Base-by-base conservation (phyloP, 2,797 vertebrate species). In the Pipistrellus pipistrellus region DNA sequence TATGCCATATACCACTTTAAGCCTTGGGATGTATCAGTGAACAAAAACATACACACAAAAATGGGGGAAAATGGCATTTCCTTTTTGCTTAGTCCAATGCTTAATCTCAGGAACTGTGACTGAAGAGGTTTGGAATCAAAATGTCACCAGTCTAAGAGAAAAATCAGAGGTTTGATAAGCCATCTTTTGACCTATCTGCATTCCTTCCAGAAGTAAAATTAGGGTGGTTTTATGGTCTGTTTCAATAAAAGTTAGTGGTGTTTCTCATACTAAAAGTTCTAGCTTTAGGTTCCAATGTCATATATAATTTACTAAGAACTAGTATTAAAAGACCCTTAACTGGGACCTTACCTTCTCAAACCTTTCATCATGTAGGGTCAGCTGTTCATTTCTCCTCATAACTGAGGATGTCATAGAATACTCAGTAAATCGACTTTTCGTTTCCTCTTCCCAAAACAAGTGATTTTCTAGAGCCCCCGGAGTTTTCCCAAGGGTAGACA, bases 351-450 rank as follows among this genome's bases (percentile, higher is more conserved):
- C 99, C 99, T 99, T 99, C 96, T 99, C 99, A 94, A 99, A 99
- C 57, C 99, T 99, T 96, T 99, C 99, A 94, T 99, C 99, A 90
- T 99, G 98, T 27, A 99, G 98, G 0, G 98, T 98, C 95, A 99
- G 98, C 97, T 99, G 99, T 69, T 99, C 99, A 90, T 99, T 99
- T 95, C 99, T 99, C 96, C 99, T 98, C 98, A 99, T 99, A 85
- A 99, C 98, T 0, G 99, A 99, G 21, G 99, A 99, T 0, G 99
- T 98, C 98, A 99, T 96, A 1, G 99, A 99, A 97, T 99, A 99
- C 6, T 99, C 99, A 0, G 99, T 99, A 98, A 99, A 99, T 41
- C 99, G 99, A 96, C 99, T 99, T 98, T 98, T 99, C 0, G 99
- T 99, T 98, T 99, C 99, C 87, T 99, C 99, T 66, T 99, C 98